Evolutionary conservation across 2,888 invertebrate species (phyloP), one percentile per base, ranked within the genome.

Genomic region (Chaetogeoica ovagalla): DNA sequence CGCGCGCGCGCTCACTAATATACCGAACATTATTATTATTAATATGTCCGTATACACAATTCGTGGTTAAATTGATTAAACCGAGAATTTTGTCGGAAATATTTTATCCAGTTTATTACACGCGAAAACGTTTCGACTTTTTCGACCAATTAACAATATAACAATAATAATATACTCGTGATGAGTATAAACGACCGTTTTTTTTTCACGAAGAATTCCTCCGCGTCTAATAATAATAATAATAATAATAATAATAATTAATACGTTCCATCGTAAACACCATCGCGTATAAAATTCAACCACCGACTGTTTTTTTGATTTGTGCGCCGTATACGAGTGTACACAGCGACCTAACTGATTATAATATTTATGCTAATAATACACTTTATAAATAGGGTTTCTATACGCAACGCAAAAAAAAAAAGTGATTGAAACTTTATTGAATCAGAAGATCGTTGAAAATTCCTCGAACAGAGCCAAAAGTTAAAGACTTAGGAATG

Each of bases 171-270:
- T 57, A 57, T 23, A 48, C 48, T 23, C 19, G 73, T 8, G 43
- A 43, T 6, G 43, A 43, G 11, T 5, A 30, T n/a, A 62, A 55
- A 37, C 73, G 52, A 52, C 52, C 52, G 52, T 63, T 19, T n/a
- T n/a, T n/a, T n/a, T n/a, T 37, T 30, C 30, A 30, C 30, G 30
- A 17, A 5, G 37, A 73, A 74, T 55, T 65, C 55, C 37, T 15
- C 55, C n/a, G n/a, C n/a, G n/a, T n/a, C n/a, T n/a, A n/a, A n/a
- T 52, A 73, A 73, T 73, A 52, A 52, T 7, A 21, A 37, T 73
- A 73, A 73, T 73, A n/a, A n/a, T 52, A 73, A 73, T 73, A 52
- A 52, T 7, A 21, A 37, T 73, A 73, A 73, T 73, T 73, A 73
- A 63, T 62, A 37, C 17, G 63, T 74, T 74, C 21, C 55, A 74